Conservation (phyloP, 2,113 vertebrate species). For the Neogale vison region DNA sequence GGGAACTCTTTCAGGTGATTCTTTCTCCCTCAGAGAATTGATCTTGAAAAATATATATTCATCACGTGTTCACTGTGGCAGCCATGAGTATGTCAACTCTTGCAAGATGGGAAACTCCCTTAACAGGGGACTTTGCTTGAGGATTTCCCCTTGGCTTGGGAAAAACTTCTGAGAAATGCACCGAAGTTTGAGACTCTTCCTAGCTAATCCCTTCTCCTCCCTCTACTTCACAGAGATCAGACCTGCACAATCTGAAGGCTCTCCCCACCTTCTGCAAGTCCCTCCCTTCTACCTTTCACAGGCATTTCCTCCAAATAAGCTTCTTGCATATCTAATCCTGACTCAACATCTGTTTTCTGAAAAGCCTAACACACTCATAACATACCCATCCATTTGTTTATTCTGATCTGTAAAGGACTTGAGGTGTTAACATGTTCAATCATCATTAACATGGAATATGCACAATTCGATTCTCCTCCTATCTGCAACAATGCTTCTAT, state of each 20-base stretch:
- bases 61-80: neutral
- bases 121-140: neutral
- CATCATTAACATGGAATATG: neutral
- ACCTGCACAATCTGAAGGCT: neutral
- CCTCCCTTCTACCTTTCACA: neutral
- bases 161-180: neutral
- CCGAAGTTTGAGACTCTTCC: neutral
- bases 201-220: neutral
- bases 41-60: neutral
- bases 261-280: neutral
- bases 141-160: neutral
- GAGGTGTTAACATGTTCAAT: neutral
- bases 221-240: neutral
- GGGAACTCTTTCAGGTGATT: neutral
- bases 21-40: neutral
- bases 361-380: neutral
- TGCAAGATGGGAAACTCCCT: neutral
- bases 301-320: neutral
- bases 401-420: neutral
- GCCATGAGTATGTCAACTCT: neutral
- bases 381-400: neutral
- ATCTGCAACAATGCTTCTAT: neutral
- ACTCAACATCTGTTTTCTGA: neutral
- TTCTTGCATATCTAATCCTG: neutral
- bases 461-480: neutral